A percentile compares a stretch with the other conserved stretches of the same genome.
phyloP scores from a whole-genome alignment of 2,888 invertebrate genomes.

The Eupithecia subfuscata region DNA sequence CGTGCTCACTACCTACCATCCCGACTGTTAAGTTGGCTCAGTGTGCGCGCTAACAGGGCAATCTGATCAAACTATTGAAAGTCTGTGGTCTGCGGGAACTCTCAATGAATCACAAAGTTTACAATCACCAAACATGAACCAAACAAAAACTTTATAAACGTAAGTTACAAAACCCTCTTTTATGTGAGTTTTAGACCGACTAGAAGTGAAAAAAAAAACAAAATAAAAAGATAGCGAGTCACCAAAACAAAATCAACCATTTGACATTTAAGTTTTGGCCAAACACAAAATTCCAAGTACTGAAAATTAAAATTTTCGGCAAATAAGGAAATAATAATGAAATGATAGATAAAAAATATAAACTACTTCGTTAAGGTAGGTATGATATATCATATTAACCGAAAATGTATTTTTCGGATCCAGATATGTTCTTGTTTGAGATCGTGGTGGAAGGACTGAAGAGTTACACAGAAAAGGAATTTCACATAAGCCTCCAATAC shows the following conservation, averaged over 20 bases:
- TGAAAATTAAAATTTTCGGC: constrained; percentile 32
- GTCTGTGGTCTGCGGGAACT: too few relatives aligned
- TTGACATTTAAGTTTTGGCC: constrained; percentile 50
- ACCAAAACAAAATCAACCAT: constrained; percentile 21
- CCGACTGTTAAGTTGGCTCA: too few relatives aligned
- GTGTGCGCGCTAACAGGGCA: too few relatives aligned
- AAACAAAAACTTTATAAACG: background rate
- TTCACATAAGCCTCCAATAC: constrained; percentile 62
- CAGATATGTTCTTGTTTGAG: constrained; percentile 70
- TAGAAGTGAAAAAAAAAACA: background rate
- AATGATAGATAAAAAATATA: background rate
- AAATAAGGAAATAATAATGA: constrained; percentile 17
- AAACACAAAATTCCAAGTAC: constrained; percentile 59
- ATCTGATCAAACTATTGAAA: too few relatives aligned
- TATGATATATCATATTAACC: constrained; percentile 1
- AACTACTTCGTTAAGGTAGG: background rate
- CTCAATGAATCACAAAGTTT: too few relatives aligned
- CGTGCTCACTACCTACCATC: too few relatives aligned
- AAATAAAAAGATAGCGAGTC: background rate
- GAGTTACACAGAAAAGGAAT: constrained; percentile 57
- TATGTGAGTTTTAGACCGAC: background rate
- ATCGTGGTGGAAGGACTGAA: constrained; percentile 63
- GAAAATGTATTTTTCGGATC: constrained; percentile 69
- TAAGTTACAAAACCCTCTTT: background rate
- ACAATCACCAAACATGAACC: too few relatives aligned